Percentiles rank a stretch among this genome's conserved stretches.
phyloP scores from a whole-genome alignment of 1,140 invertebrate genomes.

The Heliconius congener region DNA sequence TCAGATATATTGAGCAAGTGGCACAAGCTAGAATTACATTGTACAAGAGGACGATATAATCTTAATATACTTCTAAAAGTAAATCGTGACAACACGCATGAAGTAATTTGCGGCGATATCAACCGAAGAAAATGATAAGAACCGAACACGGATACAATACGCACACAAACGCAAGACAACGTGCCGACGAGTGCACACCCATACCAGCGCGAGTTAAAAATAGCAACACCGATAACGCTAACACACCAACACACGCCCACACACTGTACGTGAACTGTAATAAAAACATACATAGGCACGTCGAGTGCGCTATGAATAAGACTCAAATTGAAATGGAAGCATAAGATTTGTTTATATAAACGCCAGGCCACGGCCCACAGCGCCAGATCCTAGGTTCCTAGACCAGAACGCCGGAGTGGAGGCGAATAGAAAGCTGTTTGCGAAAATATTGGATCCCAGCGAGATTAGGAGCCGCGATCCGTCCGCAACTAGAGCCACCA shows the following conservation, averaged over 20 bases:
- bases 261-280: constrained; percentile 73
- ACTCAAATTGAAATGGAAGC: constrained; percentile 68
- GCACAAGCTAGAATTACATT: not conserved
- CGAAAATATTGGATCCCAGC: constrained; percentile 51
- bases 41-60: constrained; percentile 16
- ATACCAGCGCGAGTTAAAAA: constrained; percentile 62
- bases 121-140: constrained; percentile 71
- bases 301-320: constrained; percentile 68
- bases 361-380: constrained; percentile 29
- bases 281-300: constrained; percentile 75
- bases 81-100: constrained; percentile 48
- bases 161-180: constrained; percentile 47
- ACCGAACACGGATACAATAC: constrained; percentile 67
- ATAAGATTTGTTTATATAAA: constrained; percentile 50
- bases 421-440: constrained; percentile 55
- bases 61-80: constrained; percentile 41
- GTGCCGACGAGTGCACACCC: constrained; percentile 44
- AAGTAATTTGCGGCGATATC: constrained; percentile 60
- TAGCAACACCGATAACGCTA: constrained; percentile 75
- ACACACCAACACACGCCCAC: constrained; percentile 78
- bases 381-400: constrained; percentile 21
- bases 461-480: constrained; percentile 36
- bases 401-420: constrained; percentile 28
- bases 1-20: not conserved
- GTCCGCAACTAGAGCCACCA: constrained; percentile 45